Evolutionary conservation across 2,113 vertebrate genomes (phyloP), one percentile per base, ranked within the genome.

Genomic region (Neogobius melanostomus): DNA sequence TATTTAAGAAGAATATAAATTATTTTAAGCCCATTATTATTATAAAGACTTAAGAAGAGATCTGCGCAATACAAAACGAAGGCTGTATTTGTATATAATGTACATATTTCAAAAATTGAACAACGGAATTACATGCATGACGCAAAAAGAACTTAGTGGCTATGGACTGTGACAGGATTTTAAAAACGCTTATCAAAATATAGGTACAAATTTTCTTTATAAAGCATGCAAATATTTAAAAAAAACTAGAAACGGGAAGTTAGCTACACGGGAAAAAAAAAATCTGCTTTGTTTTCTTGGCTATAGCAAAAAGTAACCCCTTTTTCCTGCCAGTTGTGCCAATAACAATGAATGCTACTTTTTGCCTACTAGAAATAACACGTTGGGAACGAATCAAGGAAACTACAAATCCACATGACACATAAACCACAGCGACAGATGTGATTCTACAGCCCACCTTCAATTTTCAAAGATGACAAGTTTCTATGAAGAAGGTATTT

Each of bases 61-160:
- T 93, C 93, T 87, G 93, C 92, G 93, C 95, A 36, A 36, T 59
- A 59, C 56, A 94, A 93, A 95, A 95, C 95, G 95, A 95, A 93
- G 95, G 96, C 95, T 97, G 95, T 97, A 56, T 96, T 95, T 98
- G 97, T 99, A 99, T 91, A 99, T 99, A 99, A 77, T 98, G 97
- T 99, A 98, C 95, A 99, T 98, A 99, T 15, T 36, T 36, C 28
- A 60, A 21, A 57, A 56, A 59, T 82, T 93, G 82, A 93, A 94
- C 91, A 48, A 91, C 79, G 77, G 95, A 97, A 93, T 95, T 95
- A 95, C 94, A 95, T 98, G 96, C 96, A 98, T 98, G 96, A 99
- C 90, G 94, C 95, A 91, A 90, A 82, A 91, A 95, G 94, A 97
- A 92, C 94, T 96, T 98, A 97, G 95, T 95, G 95, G 95, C 95